Conservation (phyloP, 2,888 invertebrate genomes). For the Perithous albicinctus region DNA sequence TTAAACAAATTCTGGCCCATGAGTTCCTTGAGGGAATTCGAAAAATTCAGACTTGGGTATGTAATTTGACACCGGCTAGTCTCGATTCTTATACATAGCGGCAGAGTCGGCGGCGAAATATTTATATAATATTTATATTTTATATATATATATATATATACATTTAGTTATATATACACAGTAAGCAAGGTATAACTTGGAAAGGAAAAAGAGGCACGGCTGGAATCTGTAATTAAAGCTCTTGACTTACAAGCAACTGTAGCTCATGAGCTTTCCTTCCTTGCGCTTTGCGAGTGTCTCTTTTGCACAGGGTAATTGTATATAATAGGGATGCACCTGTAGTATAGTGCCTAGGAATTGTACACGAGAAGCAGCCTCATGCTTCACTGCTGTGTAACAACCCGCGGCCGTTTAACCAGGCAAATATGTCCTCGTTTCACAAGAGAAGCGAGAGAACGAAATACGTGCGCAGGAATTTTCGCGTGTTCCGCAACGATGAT, state of each 20-base stretch:
- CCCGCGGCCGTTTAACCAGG: conserved; percentile 33
- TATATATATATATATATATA: too few species aligned
- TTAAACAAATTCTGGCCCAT: too few species aligned
- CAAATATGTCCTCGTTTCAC: conserved; percentile 54
- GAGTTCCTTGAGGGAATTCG: too few species aligned
- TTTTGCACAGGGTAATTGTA: conserved; percentile 26
- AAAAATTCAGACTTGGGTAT: too few species aligned
- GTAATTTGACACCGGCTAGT: too few species aligned
- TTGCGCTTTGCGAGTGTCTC: conserved; percentile 23
- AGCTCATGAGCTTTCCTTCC: conserved; percentile 31
- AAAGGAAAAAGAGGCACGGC: conserved; percentile 56
- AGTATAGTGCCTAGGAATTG: not conserved
- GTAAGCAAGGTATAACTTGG: conserved; percentile 8
- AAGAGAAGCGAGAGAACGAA: conserved; percentile 1
- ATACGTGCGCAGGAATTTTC: conserved; percentile 9
- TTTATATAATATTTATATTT: too few species aligned
- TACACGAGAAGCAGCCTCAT: conserved; percentile 3
- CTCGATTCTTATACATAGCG: too few species aligned
- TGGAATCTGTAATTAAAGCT: conserved; percentile 67
- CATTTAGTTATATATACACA: conserved; percentile 6
- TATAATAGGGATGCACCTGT: conserved; percentile 7
- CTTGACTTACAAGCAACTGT: conserved; percentile 37
- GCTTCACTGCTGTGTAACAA: conserved; percentile 21
- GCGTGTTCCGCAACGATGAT: not conserved
- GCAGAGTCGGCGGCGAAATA: too few species aligned